phyloP scores from a whole-genome alignment of 2,888 invertebrate genomes.

The Mylabris sibirica region DNA sequence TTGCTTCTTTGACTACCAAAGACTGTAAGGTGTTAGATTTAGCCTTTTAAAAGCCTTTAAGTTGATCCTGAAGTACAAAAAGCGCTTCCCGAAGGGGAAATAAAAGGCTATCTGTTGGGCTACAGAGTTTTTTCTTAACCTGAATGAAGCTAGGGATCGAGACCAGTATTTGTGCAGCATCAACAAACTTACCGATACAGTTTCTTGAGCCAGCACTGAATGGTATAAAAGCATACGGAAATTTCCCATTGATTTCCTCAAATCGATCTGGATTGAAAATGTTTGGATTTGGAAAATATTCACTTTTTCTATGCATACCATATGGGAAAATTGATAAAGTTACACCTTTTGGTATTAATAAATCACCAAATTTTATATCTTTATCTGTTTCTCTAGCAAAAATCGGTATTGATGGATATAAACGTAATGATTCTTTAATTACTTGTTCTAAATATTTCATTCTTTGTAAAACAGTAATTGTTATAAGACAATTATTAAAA shows the following conservation, averaged over 20 bases:
- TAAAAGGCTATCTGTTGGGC: no score
- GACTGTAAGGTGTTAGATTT: no score
- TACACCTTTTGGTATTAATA: slow-evolving; percentile 54
- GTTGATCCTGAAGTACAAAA: no score
- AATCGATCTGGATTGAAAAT: slow-evolving; percentile 66
- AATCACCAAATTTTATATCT: slow-evolving; percentile 39
- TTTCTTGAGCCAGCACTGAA: slow-evolving; percentile 73
- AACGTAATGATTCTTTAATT: slow-evolving; percentile 51
- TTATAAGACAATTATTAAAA: slow-evolving; percentile 35
- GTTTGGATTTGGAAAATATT: slow-evolving; percentile 65
- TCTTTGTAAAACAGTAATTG: slow-evolving; percentile 47
- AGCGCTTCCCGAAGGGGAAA: no score
- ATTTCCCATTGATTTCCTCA: slow-evolving; percentile 55
- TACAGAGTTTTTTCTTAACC: no score
- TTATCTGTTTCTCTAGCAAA: slow-evolving; percentile 41
- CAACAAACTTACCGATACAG: slow-evolving; percentile 63
- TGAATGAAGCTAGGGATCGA: not conserved
- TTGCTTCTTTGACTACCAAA: no score
- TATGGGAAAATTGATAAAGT: slow-evolving; percentile 60
- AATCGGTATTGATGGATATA: slow-evolving; percentile 53
- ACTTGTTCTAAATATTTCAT: slow-evolving; percentile 55
- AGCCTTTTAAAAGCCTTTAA: no score
- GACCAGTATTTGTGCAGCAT: not conserved
- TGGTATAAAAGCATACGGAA: slow-evolving; percentile 66
- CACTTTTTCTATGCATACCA: slow-evolving; percentile 63